Evolutionary conservation across 2,888 invertebrate species (phyloP), one percentile per base, ranked within the genome.

Genomic region (Amblyteles armatorius): DNA sequence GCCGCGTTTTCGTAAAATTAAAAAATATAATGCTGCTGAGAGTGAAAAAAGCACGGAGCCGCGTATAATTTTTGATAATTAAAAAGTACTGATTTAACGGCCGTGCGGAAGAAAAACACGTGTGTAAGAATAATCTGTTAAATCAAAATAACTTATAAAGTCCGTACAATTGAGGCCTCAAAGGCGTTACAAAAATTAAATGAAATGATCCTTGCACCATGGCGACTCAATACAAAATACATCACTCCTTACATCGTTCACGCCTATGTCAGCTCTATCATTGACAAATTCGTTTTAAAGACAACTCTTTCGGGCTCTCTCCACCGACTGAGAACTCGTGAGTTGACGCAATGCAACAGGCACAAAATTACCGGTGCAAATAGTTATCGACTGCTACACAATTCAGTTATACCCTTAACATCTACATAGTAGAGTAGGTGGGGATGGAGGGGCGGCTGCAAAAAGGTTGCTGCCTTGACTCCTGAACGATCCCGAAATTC

Each of bases 401-500:
- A 67, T 80, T 80, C 63, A 52, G 73, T 55, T 57, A 40, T 80
- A 80, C 67, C 73, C 67, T 74, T 74, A 48, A 52, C 22, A 16
- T 79, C 50, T 79, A 71, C 52, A 72, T 65, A 63, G 33, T 65
- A 77, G 50, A 68, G 13, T 65, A 76, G 71, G 40, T 55, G 76
- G 68, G 57, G 57, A 22, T 22, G 57, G 50, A 50, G 67, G 50
- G 40, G 67, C 60, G 73, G 73, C 84, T 57, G 84, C 81, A 50
- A 82, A 81, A 84, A 68, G 63, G 33, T 50, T 76, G 69, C 74
- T 33, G 74, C 60, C 78, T 57, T 71, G 13, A 33, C 60, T 79
- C 82, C 79, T 68, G 57, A 79, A 82, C 82, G 77, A 60, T 84
- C 63, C 55, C 71, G 79, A 60, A 82, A 71, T 82, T 69, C 77